Conservation (phyloP, 2,888 invertebrate species). For the Sinelater perroti region DNA sequence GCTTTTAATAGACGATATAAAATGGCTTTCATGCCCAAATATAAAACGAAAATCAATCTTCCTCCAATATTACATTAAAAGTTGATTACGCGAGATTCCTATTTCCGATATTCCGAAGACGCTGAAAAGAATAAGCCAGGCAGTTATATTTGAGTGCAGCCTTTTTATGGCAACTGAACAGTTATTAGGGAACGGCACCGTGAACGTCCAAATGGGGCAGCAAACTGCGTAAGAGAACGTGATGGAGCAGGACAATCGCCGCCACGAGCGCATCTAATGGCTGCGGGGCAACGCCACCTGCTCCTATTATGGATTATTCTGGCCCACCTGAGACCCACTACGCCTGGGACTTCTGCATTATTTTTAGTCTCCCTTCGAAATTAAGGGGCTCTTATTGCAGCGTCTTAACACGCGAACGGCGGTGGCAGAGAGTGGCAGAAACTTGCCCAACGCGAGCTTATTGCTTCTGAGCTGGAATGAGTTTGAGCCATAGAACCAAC, state of each 20-base stretch:
- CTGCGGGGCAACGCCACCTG: slow-evolving; percentile 33
- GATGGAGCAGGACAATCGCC: slow-evolving; percentile 34
- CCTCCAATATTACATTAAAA: slow-evolving; percentile 7
- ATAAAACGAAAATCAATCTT: no score
- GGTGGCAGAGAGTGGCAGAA: slow-evolving; percentile 3
- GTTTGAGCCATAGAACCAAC: no score
- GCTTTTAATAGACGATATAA: no score
- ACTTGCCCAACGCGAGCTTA: background rate
- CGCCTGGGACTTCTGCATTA: slow-evolving; percentile 25
- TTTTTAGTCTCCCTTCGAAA: slow-evolving; percentile 23
- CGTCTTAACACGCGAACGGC: slow-evolving; percentile 18
- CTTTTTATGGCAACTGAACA: slow-evolving; percentile 27
- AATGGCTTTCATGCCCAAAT: no score
- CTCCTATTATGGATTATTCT: slow-evolving; percentile 38
- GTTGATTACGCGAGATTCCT: slow-evolving; percentile 17
- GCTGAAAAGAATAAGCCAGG: slow-evolving; percentile 16
- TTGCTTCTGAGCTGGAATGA: no score
- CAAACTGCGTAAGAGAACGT: slow-evolving; percentile 32
- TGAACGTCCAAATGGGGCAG: slow-evolving; percentile 32
- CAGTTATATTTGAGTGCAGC: slow-evolving; percentile 28
- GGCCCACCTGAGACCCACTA: slow-evolving; percentile 31
- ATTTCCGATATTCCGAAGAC: slow-evolving; percentile 15
- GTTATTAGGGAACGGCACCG: slow-evolving; percentile 30
- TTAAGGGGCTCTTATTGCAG: slow-evolving; percentile 23
- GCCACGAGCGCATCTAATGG: slow-evolving; percentile 35